Base-by-base conservation (phyloP, 2,888 invertebrate genomes). In the Electrophaes corylata region DNA sequence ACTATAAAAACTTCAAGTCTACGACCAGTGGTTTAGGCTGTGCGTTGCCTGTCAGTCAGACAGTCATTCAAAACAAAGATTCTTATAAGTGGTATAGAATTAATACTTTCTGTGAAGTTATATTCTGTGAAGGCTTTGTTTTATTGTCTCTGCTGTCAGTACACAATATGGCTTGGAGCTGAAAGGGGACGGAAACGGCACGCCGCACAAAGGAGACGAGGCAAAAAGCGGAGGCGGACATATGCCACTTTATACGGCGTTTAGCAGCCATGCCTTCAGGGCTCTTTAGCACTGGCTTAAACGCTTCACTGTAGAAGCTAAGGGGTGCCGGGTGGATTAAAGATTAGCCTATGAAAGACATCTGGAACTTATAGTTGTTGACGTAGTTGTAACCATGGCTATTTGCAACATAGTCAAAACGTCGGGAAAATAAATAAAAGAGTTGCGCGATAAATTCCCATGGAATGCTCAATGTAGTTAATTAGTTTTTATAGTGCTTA, bases 171-270 rank as follows among this genome's bases (percentile, higher is more conserved):
- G 62, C 62, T 64, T 39, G 63, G 60, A 66, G 69, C 67, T 75
- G 71, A 70, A 76, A 71, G 72, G 70, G 60, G 65, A 50, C 76
- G 81, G 81, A 79, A 81, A 75, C 73, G 73, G 75, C 73, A 63
- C 59, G 33, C 65, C 48, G 55, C 70, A 73, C 76, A 81, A 80
- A 81, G 76, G 69, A 51, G 70, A 74, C 59, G 69, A 66, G 65
- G 70, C 62, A 68, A 71, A 74, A 73, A 71, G 71, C 70, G 67
- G 54, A 57, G 64, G 67, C 69, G 70, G 72, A 73, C 72, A 71
- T 65, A 69, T 71, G 76, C 72, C 78, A 78, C 76, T 80, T 75
- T 70, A 68, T 65, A 66, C 65, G 48, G 51, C 64, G 64, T 69
- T 74, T 75, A 71, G 69, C 60, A 60, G 66, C 52, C 70, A 64